Percentiles rank a stretch among this genome's conserved stretches.
Evolutionary conservation across 2,888 invertebrate species (phyloP).

Genomic region (Machimus rusticus): DNA sequence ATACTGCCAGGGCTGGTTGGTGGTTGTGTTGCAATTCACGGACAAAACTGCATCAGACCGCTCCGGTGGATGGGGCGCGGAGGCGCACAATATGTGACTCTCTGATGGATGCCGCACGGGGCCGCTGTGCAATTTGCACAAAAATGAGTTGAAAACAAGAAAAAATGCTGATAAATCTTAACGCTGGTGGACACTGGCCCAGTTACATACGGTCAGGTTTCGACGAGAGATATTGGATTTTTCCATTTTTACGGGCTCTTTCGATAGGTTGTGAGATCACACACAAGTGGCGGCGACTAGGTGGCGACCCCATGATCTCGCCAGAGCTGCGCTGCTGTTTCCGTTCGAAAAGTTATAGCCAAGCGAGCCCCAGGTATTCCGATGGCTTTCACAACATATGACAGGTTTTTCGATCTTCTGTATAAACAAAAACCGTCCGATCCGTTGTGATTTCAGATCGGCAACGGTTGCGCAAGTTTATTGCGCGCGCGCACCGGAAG

Average conservation of each 20-base stretch:
- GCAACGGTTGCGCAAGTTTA: neutral
- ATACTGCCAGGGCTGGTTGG: neutral
- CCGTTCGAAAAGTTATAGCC: slow-evolving; percentile 9
- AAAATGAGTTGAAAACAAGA: neutral
- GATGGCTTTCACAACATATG: slow-evolving; percentile 13
- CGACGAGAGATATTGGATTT: neutral
- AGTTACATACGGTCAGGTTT: slow-evolving; percentile 10
- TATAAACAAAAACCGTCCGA: neutral
- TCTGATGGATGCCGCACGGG: neutral
- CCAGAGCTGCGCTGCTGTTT: neutral
- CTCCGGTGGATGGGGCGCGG: neutral
- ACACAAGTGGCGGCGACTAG: neutral
- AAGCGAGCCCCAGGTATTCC: slow-evolving; percentile 2
- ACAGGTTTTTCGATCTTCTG: slow-evolving; percentile 14
- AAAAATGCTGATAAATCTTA: neutral
- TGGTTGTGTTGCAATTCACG: neutral
- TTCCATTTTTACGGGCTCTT: neutral
- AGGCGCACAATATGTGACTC: neutral
- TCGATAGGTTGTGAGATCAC: slow-evolving; percentile 14
- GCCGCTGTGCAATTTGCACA: neutral
- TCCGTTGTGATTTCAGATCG: neutral
- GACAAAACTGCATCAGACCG: neutral
- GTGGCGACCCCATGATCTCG: neutral
- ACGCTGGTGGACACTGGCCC: slow-evolving; percentile 1
- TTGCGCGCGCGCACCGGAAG: neutral